Evolutionary conservation across 2,888 invertebrate species (phyloP).

Genomic region (Pseudococcus jackbeardsleyi): DNA sequence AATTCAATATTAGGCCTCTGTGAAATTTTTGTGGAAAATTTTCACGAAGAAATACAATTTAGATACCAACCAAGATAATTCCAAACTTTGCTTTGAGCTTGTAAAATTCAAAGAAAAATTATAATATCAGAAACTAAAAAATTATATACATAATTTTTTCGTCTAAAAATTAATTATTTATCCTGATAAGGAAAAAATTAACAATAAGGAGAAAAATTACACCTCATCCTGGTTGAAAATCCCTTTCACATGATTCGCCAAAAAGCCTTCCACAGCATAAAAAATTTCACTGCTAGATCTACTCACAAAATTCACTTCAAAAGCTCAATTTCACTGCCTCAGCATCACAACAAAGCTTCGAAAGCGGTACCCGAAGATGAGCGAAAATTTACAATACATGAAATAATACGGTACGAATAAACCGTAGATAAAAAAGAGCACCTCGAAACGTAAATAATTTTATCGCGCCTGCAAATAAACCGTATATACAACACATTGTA

Average conservation of each 20-base stretch:
- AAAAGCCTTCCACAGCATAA: not conserved
- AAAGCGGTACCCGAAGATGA: not conserved
- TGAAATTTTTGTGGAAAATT: not conserved
- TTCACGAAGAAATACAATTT: not conserved
- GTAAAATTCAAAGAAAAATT: no score
- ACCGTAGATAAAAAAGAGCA: not conserved
- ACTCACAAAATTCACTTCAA: not conserved
- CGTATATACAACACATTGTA: conserved; percentile 37
- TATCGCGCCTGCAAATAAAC: conserved; percentile 7
- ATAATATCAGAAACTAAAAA: no score
- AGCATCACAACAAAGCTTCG: not conserved
- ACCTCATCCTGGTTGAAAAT: not conserved
- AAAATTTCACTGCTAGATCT: not conserved
- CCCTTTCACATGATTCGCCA: not conserved
- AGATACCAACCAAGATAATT: not conserved
- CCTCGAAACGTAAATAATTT: not conserved
- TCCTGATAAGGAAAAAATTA: no score
- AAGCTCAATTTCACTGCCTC: not conserved
- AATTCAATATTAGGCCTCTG: not conserved
- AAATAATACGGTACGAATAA: not conserved
- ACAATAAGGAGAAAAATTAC: not conserved
- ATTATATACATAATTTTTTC: no score
- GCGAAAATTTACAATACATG: not conserved
- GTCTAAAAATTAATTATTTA: no score
- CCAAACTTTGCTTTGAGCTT: not conserved